These are phyloP conservation scores for Oegoconia quadripuncta DNA, from an alignment of 2,888 invertebrate species.

Conservation along the genomic window DNA sequence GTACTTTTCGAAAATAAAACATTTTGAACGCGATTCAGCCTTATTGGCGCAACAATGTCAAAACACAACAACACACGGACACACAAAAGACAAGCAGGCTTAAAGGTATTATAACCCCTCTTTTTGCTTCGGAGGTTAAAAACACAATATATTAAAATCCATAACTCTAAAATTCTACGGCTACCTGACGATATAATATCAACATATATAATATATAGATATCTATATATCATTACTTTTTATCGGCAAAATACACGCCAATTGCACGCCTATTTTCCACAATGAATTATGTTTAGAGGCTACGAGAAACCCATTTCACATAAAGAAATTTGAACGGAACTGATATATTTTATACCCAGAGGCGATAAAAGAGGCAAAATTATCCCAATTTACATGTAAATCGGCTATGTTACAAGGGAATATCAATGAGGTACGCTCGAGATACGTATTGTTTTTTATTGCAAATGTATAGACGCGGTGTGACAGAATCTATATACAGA, in stretches of 20 bases:
- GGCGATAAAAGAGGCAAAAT: constrained; percentile 42
- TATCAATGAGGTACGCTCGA: constrained; percentile 39
- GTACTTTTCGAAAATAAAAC: too few relatives aligned
- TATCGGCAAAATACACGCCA: constrained; percentile 12
- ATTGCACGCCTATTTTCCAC: constrained; percentile 15
- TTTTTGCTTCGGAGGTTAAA: too few relatives aligned
- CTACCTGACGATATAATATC: background rate
- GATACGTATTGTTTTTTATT: constrained; percentile 21
- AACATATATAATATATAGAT: background rate
- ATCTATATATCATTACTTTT: constrained; percentile 3
- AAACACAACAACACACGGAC: too few relatives aligned
- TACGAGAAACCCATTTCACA: constrained; percentile 36
- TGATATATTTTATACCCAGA: constrained; percentile 39
- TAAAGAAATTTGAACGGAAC: constrained; percentile 30
- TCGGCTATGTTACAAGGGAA: constrained; percentile 43
- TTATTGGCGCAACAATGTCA: too few relatives aligned
- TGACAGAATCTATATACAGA: constrained; percentile 7
- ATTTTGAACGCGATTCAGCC: too few relatives aligned
- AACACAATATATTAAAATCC: too few relatives aligned
- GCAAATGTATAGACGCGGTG: constrained; percentile 7
- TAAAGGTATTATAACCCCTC: too few relatives aligned
- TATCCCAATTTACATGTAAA: constrained; percentile 51
- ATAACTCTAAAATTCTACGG: too few relatives aligned
- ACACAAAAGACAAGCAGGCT: too few relatives aligned
- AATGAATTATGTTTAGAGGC: constrained; percentile 18